Evolutionary conservation across 2,797 vertebrate species (phyloP).

Genomic region (Danionella dracula): DNA sequence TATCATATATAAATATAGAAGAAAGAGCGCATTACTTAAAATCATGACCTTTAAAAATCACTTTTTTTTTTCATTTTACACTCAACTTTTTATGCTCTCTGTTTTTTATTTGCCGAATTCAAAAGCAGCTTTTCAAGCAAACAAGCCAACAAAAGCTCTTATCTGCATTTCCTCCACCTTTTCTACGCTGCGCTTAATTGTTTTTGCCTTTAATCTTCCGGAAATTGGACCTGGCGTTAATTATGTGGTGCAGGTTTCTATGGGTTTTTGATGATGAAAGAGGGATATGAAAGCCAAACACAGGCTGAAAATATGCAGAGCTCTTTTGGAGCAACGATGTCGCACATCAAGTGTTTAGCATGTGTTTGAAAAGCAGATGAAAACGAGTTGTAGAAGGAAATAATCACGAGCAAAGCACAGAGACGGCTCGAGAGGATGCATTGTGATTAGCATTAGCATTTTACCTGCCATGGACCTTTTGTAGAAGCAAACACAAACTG

Average conservation of each 20-base stretch:
- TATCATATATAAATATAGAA: too few species aligned
- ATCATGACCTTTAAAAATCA: too few species aligned
- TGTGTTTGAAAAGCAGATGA: constrained; percentile 7
- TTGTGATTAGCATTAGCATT: constrained; percentile 4
- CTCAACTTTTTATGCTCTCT: too few species aligned
- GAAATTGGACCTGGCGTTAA: constrained; percentile 56
- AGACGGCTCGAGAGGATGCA: not conserved
- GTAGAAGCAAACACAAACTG: too few species aligned
- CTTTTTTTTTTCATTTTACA: too few species aligned
- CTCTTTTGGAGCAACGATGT: constrained; percentile 4
- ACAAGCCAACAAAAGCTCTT: constrained; percentile 33
- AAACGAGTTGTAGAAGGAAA: not conserved
- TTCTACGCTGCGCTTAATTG: constrained; percentile 46
- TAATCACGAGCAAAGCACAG: constrained; percentile 13
- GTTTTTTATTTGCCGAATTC: too few species aligned
- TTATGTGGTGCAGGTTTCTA: constrained; percentile 48
- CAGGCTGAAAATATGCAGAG: constrained; percentile 15
- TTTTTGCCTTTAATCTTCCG: constrained; percentile 61
- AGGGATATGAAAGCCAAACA: constrained; percentile 18
- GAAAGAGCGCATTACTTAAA: too few species aligned
- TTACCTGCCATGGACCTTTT: not conserved
- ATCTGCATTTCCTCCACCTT: constrained; percentile 32
- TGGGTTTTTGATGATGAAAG: constrained; percentile 54
- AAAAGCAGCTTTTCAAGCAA: too few species aligned
- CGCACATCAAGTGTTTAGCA: not conserved